phyloP scores from a whole-genome alignment of 35 echinoderm and acorn worm species.

The Chiridota heheva region DNA sequence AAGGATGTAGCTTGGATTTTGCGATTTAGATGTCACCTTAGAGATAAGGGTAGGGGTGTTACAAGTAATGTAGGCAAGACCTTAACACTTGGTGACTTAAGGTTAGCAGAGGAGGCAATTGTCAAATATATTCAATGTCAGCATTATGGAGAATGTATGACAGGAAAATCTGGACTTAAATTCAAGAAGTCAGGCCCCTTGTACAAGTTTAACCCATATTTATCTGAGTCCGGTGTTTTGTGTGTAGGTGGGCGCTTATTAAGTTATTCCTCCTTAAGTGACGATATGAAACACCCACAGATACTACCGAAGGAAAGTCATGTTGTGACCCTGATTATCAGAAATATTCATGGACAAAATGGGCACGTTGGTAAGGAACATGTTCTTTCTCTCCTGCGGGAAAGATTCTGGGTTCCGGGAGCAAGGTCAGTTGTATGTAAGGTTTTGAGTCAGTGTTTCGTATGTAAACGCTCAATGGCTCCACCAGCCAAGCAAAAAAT shows the following conservation, averaged over 20 bases:
- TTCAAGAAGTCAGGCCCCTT: background rate
- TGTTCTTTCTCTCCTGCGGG: constrained; percentile 38
- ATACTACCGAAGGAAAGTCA: constrained; percentile 47
- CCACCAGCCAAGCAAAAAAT: constrained; percentile 32
- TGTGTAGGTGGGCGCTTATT: constrained; percentile 50
- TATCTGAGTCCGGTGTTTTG: constrained; percentile 19
- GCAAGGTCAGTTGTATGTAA: constrained; percentile 12
- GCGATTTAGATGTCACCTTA: too few relatives aligned
- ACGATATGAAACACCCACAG: constrained; percentile 25
- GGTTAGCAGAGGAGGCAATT: background rate
- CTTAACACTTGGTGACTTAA: background rate
- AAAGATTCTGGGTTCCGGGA: constrained; percentile 36
- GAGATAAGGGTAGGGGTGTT: too few relatives aligned
- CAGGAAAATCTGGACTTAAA: background rate
- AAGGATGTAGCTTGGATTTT: too few relatives aligned
- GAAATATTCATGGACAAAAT: constrained; percentile 23
- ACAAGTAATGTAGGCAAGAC: background rate
- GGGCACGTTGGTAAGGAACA: constrained; percentile 50
- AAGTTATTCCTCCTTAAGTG: constrained; percentile 21
- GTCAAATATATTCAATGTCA: constrained; percentile 4
- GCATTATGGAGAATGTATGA: background rate
- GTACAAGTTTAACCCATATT: background rate
- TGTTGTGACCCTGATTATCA: constrained; percentile 41
- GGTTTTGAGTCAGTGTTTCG: constrained; percentile 39
- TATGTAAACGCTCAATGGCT: constrained; percentile 7